A percentile compares a stretch with the other conserved stretches of the same genome.
Evolutionary conservation across 2,797 vertebrate genomes (phyloP).

Genomic region (Cuculus canorus): DNA sequence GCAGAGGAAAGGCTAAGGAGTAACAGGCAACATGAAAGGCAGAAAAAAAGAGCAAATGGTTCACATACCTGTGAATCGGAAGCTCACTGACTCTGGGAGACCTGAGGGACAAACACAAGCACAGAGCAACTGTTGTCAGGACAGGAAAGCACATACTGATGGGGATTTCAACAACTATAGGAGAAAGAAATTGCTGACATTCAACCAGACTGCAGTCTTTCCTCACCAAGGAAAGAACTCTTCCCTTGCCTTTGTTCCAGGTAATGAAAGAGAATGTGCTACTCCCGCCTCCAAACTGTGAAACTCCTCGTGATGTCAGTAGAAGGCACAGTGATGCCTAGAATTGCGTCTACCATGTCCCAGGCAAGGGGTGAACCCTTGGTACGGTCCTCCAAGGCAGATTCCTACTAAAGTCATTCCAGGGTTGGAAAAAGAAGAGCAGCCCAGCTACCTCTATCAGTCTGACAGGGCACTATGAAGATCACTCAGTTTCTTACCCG

Average conservation of each 20-base stretch:
- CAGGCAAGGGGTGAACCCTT: neutral
- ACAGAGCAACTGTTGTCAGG: neutral
- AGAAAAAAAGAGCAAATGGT: neutral
- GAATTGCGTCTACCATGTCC: neutral
- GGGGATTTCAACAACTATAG: neutral
- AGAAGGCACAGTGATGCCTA: neutral
- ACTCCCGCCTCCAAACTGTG: neutral
- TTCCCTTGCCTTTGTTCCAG: neutral
- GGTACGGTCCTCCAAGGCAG: neutral
- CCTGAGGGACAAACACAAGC: conserved; percentile 74
- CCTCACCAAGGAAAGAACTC: neutral
- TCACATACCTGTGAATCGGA: conserved; percentile 86
- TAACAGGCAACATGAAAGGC: neutral
- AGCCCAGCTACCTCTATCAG: neutral
- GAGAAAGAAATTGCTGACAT: neutral
- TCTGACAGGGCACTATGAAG: neutral
- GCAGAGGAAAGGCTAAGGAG: neutral
- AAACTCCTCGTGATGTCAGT: neutral
- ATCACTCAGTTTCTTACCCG: conserved; percentile 76
- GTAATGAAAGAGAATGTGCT: neutral
- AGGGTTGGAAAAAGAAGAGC: neutral
- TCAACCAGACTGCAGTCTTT: neutral
- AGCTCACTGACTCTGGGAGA: conserved; percentile 85
- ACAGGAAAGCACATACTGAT: rapidly evolving
- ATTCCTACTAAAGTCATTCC: neutral